Evolutionary conservation across 2,888 invertebrate genomes (phyloP), one percentile per base, ranked within the genome.

Genomic region (Galeruca laticollis): DNA sequence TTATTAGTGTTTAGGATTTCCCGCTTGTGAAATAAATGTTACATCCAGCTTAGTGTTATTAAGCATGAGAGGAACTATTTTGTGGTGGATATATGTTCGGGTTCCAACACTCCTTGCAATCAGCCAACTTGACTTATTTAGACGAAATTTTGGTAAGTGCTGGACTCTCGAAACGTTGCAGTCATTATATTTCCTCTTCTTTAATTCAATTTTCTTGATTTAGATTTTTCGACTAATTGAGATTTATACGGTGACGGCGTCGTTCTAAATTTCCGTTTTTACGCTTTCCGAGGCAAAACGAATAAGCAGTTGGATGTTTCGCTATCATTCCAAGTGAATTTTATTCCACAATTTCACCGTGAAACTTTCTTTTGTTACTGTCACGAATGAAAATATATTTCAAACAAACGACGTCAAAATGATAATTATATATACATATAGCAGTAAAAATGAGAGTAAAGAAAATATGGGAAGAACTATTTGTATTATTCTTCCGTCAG

Each of bases 21-120:
- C 10, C 21, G 6, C 52, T 18, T 61, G 43, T 61, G 49, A 18
- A 15, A 11, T 62, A 62, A 62, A 62, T 43, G 52, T 43, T 15
- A 63, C 11, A 51, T 15, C 13, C 51, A 13, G 3, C 26, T 35
- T 13, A 54, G 63, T 63, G 54, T 26, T 9, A 40, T 15, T 21
- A 63, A 63, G 33, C 63, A 63, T 63, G 63, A 52, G 54, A 20
- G 63, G 40, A 52, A 63, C 63, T 15, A 54, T 20, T 37, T 54
- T 54, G n/a, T 54, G 33, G 21, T 63, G 37, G 63, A 54, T 63
- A 26, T 63, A 52, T 18, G n/a, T 63, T 35, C 26, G 54, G 15
- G 20, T 54, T 10, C 63, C 54, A 11, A 51, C 18, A 63, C n/a
- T 54, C 5, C 13, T 63, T 56, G 11, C 54, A 6, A 52, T 52